Percentiles rank a stretch among this genome's conserved stretches.
phyloP scores from a whole-genome alignment of 2,888 invertebrate species.

The Balanococcus diminutus region DNA sequence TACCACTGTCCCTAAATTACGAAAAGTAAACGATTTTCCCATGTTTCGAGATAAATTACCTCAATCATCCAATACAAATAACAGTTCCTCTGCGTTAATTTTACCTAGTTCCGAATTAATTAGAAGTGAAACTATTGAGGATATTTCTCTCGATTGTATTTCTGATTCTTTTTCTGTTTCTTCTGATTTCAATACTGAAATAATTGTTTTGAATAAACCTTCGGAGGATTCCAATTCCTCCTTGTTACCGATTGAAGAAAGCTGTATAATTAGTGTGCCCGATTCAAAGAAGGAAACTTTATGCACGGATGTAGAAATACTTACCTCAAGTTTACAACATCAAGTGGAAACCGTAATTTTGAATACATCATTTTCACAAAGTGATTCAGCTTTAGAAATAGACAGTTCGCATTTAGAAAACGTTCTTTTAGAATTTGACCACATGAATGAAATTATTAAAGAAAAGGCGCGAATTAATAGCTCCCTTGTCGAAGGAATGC shows the following conservation, averaged over 20 bases:
- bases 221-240: background rate
- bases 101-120: background rate
- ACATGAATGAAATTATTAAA: constrained; percentile 32
- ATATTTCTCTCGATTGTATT: background rate
- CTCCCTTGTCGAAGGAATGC: background rate
- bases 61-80: background rate
- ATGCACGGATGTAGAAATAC: background rate
- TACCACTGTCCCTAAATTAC: background rate
- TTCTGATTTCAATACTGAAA: background rate
- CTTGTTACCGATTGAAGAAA: too few species aligned
- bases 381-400: background rate
- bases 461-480: background rate
- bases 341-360: background rate
- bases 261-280: background rate
- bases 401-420: background rate
- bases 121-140: background rate
- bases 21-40: background rate
- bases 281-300: background rate
- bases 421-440: background rate
- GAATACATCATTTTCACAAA: background rate
- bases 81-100: background rate
- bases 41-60: background rate
- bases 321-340: background rate
- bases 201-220: background rate
- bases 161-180: background rate